Percentiles rank a stretch among this genome's conserved stretches.
Evolutionary conservation across 2,113 vertebrate genomes (phyloP).

Genomic region (Marmota monax): DNA sequence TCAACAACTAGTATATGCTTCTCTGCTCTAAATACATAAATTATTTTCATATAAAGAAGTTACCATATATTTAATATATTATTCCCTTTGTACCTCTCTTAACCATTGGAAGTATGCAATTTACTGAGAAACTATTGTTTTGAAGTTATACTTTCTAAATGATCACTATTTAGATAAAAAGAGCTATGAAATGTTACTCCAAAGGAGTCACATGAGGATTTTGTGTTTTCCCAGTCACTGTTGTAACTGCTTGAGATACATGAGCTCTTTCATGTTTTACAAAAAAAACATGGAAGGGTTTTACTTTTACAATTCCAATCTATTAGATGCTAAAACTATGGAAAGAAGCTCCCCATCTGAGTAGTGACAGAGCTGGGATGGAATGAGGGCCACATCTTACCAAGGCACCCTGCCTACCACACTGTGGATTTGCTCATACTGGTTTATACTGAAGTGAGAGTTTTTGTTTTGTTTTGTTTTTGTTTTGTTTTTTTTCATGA

Average conservation of each 20-base stretch:
- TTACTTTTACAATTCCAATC: not conserved
- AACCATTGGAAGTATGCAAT: not conserved
- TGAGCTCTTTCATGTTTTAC: not conserved
- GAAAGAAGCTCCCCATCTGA: not conserved
- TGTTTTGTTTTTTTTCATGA: no score
- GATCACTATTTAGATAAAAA: not conserved
- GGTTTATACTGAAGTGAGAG: not conserved
- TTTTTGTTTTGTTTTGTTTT: no score
- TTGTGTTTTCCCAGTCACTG: not conserved
- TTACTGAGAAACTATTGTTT: not conserved
- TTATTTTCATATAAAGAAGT: not conserved
- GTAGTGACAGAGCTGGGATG: not conserved
- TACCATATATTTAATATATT: not conserved
- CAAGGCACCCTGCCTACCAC: fast-evolving
- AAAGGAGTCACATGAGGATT: not conserved
- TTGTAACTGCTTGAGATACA: not conserved
- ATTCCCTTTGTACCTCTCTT: not conserved
- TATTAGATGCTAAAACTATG: not conserved
- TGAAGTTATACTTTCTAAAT: not conserved
- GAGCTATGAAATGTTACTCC: not conserved
- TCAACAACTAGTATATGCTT: not conserved
- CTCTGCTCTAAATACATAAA: not conserved
- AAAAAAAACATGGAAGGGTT: not conserved
- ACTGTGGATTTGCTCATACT: fast-evolving
- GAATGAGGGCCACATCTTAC: not conserved